Conservation (phyloP, 2,797 vertebrate species). For the Cossypha dichroa region DNA sequence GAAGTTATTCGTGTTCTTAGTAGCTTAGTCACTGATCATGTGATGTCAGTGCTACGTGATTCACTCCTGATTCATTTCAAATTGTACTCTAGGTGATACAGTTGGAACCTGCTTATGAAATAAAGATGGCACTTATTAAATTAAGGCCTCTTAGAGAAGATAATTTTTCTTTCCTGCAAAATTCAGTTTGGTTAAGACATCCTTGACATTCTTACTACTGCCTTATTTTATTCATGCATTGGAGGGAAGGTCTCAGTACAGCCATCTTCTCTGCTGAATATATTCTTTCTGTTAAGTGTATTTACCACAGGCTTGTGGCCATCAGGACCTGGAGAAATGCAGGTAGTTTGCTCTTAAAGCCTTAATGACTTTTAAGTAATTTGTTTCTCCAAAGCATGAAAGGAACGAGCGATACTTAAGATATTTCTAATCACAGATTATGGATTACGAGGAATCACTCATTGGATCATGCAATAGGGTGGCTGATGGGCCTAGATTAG, state of each 20-base stretch:
- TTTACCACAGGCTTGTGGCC: neutral
- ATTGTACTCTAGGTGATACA: neutral
- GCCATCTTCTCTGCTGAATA: accelerated
- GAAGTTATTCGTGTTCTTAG: neutral
- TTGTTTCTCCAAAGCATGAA: neutral
- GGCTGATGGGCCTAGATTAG: neutral
- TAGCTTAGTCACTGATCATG: conserved; percentile 29
- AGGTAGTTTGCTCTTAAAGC: neutral
- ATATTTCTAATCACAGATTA: neutral
- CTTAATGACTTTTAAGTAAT: neutral
- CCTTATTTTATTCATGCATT: neutral
- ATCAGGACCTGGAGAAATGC: neutral
- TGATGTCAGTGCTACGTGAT: conserved; percentile 27
- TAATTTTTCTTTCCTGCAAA: neutral
- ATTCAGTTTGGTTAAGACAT: neutral
- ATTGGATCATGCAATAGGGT: accelerated
- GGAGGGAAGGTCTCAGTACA: neutral
- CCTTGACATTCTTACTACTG: neutral
- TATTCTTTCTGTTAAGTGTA: neutral
- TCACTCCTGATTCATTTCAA: conserved; percentile 46
- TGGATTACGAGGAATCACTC: accelerated
- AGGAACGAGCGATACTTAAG: neutral
- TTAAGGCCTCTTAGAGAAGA: neutral
- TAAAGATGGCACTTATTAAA: neutral
- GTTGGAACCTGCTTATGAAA: conserved; percentile 14